Conservation (phyloP, 2,797 vertebrate species). For the Sphenodon punctatus region DNA sequence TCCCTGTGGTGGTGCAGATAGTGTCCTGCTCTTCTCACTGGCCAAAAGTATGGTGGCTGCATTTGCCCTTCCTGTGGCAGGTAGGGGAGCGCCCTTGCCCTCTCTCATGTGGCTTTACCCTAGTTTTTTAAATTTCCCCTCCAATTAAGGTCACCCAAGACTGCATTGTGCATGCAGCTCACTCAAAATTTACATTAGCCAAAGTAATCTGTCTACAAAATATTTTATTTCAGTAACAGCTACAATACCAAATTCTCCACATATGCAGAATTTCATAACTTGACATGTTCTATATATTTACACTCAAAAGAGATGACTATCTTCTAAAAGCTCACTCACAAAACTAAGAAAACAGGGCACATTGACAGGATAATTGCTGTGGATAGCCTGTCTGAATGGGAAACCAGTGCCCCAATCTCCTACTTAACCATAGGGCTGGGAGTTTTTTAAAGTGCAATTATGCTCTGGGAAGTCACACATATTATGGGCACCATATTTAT, state of each 20-base stretch:
- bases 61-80: too few species aligned
- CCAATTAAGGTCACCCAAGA: too few species aligned
- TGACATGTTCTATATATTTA: neutral
- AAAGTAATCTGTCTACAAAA: neutral
- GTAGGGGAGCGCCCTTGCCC: too few species aligned
- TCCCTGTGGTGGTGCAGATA: too few species aligned
- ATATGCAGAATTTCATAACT: neutral
- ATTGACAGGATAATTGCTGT: neutral
- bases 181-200: neutral
- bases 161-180: neutral
- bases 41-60: too few species aligned
- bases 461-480: neutral
- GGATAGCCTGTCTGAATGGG: neutral
- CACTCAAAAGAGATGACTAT: neutral
- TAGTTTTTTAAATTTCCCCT: too few species aligned
- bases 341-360: neutral
- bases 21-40: too few species aligned
- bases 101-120: too few species aligned
- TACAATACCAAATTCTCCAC: neutral
- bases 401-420: neutral
- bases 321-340: neutral
- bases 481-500: neutral
- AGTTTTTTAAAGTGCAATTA: neutral
- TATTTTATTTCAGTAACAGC: neutral
- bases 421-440: neutral